A percentile compares a stretch with the other conserved stretches of the same genome.
These are phyloP conservation scores for Trachemys scripta DNA, from an alignment of 2,113 vertebrate genomes.

Conservation along the genomic window DNA sequence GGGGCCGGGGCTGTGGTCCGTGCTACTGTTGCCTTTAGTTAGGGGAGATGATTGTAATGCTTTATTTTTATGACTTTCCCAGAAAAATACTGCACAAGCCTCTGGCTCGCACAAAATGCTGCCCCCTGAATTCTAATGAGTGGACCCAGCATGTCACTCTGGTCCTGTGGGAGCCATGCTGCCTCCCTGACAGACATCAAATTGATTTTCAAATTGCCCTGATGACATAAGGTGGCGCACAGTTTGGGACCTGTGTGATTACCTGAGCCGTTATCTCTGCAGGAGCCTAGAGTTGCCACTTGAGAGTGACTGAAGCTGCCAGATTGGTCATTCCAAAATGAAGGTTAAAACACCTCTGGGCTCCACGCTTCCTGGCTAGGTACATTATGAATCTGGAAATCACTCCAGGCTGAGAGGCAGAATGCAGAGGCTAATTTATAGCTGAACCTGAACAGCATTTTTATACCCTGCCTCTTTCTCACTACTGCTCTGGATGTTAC, in stretches of 20 bases:
- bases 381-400: fast-evolving
- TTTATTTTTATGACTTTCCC: slow-evolving; percentile 51
- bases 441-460: background rate
- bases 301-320: slow-evolving; percentile 37
- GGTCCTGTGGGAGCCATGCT: background rate
- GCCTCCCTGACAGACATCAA: slow-evolving; percentile 79
- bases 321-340: background rate
- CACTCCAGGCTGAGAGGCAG: background rate
- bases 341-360: background rate
- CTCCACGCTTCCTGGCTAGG: background rate
- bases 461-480: background rate
- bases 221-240: slow-evolving; percentile 77
- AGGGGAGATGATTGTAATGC: slow-evolving; percentile 64
- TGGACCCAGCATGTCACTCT: slow-evolving; percentile 27
- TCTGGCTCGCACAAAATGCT: background rate
- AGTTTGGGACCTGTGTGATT: slow-evolving; percentile 75
- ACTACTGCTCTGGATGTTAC: background rate
- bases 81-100: slow-evolving; percentile 41
- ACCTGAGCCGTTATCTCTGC: slow-evolving; percentile 67
- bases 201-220: slow-evolving; percentile 85
- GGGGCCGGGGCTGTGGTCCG: background rate
- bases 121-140: slow-evolving; percentile 73
- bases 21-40: slow-evolving; percentile 74
- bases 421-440: background rate
- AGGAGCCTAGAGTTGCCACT: slow-evolving; percentile 44